Percentiles rank a stretch among this genome's conserved stretches.
Conservation (phyloP, 2,888 invertebrate species). For the Cerceris rybyensis region DNA sequence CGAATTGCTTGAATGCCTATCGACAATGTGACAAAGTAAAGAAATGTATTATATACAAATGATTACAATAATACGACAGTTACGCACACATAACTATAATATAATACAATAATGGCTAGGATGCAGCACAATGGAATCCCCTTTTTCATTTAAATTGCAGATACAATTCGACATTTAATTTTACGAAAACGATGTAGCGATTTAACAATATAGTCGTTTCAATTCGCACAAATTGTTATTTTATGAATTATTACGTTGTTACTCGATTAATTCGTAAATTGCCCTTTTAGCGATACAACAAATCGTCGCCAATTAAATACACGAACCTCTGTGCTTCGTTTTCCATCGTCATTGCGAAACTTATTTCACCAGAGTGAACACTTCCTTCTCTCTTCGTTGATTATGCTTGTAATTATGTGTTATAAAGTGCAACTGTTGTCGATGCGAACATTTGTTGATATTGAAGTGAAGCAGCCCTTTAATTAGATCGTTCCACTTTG, state of each 20-base stretch:
- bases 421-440: not conserved
- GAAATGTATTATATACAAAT: slow-evolving; percentile 23
- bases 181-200: too few relatives aligned
- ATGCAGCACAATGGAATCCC: too few relatives aligned
- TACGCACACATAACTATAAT: not conserved
- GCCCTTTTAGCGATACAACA: too few relatives aligned
- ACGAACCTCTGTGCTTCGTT: not conserved
- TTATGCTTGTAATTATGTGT: not conserved
- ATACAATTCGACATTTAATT: too few relatives aligned
- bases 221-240: too few relatives aligned
- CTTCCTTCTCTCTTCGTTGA: not conserved
- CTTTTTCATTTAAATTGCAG: too few relatives aligned
- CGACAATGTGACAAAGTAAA: slow-evolving; percentile 7
- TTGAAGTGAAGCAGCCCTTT: not conserved
- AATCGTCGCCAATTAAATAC: too few relatives aligned
- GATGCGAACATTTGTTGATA: slow-evolving; percentile 8
- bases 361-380: not conserved
- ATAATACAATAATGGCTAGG: not conserved
- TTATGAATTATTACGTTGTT: too few relatives aligned
- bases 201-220: too few relatives aligned
- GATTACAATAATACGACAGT: slow-evolving; percentile 4
- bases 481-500: slow-evolving; percentile 11
- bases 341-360: not conserved
- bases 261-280: too few relatives aligned
- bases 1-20: slow-evolving; percentile 11